Evolutionary conservation across 2,797 vertebrate genomes (phyloP), one percentile per base, ranked within the genome.

Genomic region (Tiaroga cobitis): DNA sequence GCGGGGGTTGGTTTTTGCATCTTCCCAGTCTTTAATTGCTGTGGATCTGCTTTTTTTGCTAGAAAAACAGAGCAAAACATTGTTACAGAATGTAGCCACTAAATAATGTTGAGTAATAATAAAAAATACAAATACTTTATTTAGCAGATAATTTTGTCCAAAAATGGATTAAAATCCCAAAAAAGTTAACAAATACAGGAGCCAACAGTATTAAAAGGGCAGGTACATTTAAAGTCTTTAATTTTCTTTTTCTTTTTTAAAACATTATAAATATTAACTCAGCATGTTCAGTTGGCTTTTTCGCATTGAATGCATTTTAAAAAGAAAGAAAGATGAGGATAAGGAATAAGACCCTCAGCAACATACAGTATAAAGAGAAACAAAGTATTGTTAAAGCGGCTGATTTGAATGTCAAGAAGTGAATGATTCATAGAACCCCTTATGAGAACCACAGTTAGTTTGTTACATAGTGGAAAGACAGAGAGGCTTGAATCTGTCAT

Each of bases 1-100:
- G 37, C 65, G 34, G 19, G 24, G 89, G 82, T 73, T 75, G 11
- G 5, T 79, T 75, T 81, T 49, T 74, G 76, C 4, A 11, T 73
- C 70, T 39, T 78, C 3, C 2, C 34, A 26, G 34, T 41, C 1
- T 29, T 39, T 37, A n/a, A 10, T 39, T 34, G 37, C 3, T 16
- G 24, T 43, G 69, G 11, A 37, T 68, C 1, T 5, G 26, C 37
- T 61, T 77, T 5, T 37, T n/a, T 18, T 9, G 13, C 6, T 8
- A 56, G 11, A 37, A 56, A 51, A 43, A 46, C n/a, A 3, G 39
- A 19, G 10, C 3, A 34, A 32, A 67, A 63, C 6, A 63, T 16
- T 29, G 59, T 29, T 18, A 18, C 26, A 63, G 8, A 61, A 29
- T 63, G 11, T 61, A 61, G 56, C 10, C 10, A 61, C 24, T 13